These are phyloP conservation scores for Octodon degus DNA, from an alignment of 2,113 vertebrate genomes.

Conservation along the genomic window DNA sequence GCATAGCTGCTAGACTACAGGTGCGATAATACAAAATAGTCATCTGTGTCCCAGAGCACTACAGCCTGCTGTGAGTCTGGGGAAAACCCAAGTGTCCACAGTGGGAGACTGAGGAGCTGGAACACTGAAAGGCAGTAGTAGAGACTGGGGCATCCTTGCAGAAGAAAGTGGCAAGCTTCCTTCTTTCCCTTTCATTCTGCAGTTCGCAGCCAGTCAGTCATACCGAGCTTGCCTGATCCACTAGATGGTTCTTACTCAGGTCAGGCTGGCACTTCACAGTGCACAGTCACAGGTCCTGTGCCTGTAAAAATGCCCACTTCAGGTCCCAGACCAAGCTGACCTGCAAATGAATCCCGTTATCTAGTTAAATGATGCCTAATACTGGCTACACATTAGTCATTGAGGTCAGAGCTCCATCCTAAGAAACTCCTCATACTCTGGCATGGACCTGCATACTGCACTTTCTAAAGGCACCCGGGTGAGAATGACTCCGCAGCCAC, in stretches of 20 bases:
- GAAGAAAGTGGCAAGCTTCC: not conserved
- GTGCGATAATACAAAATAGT: not conserved
- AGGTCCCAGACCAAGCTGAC: not conserved
- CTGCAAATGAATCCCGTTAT: not conserved
- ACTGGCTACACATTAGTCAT: not conserved
- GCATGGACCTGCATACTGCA: not conserved
- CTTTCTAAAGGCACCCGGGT: not conserved
- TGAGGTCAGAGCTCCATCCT: not conserved
- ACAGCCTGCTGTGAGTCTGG: not conserved
- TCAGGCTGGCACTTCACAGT: not conserved
- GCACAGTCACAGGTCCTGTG: not conserved
- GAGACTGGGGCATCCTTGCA: not conserved
- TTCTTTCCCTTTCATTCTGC: not conserved
- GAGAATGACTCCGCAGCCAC: not conserved
- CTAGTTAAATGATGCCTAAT: not conserved
- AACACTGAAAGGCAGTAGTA: not conserved
- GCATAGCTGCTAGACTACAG: not conserved
- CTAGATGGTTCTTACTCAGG: not conserved
- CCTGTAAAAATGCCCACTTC: not conserved
- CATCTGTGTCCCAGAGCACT: not conserved
- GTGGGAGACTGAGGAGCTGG: not conserved
- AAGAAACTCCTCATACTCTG: not conserved
- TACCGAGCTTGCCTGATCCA: not conserved
- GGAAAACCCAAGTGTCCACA: not conserved
- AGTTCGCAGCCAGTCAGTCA: not conserved